Percentiles rank a stretch among this genome's conserved stretches.
These are phyloP conservation scores for Isoperla grammatica DNA, from an alignment of 2,888 invertebrate genomes.

Conservation along the genomic window DNA sequence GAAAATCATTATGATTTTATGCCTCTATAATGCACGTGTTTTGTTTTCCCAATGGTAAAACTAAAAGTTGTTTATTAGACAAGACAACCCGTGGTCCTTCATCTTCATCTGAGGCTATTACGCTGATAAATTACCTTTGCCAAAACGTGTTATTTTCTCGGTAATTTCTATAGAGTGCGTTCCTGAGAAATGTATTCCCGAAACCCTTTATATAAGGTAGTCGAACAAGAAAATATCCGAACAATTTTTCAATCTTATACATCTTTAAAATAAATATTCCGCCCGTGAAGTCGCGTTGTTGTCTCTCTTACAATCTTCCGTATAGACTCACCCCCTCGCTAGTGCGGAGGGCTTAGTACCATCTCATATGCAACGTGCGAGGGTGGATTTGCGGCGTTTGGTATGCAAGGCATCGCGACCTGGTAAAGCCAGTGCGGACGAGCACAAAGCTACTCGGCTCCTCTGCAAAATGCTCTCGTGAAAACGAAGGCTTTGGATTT, in stretches of 20 bases:
- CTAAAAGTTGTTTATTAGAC: slow-evolving; percentile 8
- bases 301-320: no score
- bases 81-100: slow-evolving; percentile 5
- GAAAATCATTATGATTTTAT: slow-evolving; percentile 26
- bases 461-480: slow-evolving; percentile 16
- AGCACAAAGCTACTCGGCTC: slow-evolving; percentile 6
- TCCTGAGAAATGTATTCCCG: background rate
- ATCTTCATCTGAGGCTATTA: slow-evolving; percentile 16
- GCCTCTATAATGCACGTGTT: slow-evolving; percentile 16
- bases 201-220: background rate
- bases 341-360: no score
- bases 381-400: background rate
- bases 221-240: background rate
- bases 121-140: slow-evolving; percentile 15
- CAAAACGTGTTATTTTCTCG: slow-evolving; percentile 10
- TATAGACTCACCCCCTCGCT: no score
- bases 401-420: slow-evolving; percentile 12
- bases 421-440: slow-evolving; percentile 13
- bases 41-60: slow-evolving; percentile 12
- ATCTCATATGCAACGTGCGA: no score
- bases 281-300: no score
- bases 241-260: no score
- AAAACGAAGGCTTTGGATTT: slow-evolving; percentile 22
- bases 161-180: background rate
- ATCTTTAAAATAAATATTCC: no score